Base-by-base conservation (phyloP, 2,797 vertebrate genomes). In the Macropodus opercularis region DNA sequence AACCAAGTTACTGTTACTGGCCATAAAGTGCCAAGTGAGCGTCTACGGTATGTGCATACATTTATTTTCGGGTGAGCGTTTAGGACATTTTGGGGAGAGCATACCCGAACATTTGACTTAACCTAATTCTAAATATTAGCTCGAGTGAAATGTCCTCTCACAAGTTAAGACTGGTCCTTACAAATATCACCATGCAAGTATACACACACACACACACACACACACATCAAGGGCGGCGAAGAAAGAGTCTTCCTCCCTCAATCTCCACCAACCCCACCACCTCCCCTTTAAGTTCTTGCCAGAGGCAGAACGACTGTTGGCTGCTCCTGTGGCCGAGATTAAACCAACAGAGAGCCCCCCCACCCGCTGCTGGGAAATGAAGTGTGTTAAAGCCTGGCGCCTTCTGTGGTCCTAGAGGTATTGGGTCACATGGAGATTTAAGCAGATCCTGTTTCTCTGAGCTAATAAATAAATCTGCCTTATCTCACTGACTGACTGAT, bases 331-430 rank as follows among this genome's bases (percentile, higher is more conserved):
- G 60, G 74, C 77, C 69, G 59, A 79, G 85, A 87, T 87, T 89
- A 85, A 87, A 88, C 89, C 85, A 89, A 87, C 89, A 88, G 85
- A 84, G 74, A 70, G 52, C 56, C 77, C 73, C 61, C 69, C 70
- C 81, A 64, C 87, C 85, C 75, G 74, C 83, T 89, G 86, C 79
- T 87, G 85, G 87, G 87, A 90, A 90, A 80, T 87, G 73, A 88
- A 86, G 87, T 87, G 87, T 88, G 79, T 84, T 75, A 84, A 87
- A 85, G 58, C 80, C 81, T 85, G 88, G 89, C 80, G 83, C 81
- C 87, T 87, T 81, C 60, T 70, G 43, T 44, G 3, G 54, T 75
- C 76, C 75, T 80, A 3, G 0, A 65, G 69, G 80, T 72, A 72
- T 73, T 61, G 31, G 72, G 59, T 78, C 68, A 63, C 63, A 81